Conservation (phyloP, 1,140 invertebrate species). For the Lordiphosa collinella region DNA sequence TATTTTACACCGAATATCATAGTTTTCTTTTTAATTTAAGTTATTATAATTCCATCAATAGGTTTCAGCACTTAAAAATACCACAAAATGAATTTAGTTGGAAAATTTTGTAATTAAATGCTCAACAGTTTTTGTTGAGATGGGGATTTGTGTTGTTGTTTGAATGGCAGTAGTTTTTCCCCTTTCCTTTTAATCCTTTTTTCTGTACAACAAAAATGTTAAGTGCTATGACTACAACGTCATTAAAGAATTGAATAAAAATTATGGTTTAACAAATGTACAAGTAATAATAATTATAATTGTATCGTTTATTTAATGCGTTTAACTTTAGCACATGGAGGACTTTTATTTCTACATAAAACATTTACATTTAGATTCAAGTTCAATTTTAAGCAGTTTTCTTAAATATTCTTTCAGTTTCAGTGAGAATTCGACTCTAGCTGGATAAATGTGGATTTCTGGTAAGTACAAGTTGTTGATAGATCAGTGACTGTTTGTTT, state of each 20-base stretch:
- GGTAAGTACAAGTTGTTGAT: too few species aligned
- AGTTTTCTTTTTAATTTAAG: constrained; percentile 45
- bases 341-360: constrained; percentile 74
- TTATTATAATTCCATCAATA: constrained; percentile 42
- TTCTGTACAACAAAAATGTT: constrained; percentile 18
- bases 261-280: constrained; percentile 64
- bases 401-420: background rate
- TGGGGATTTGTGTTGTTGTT: constrained; percentile 18
- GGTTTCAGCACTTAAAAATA: constrained; percentile 45
- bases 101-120: too few species aligned
- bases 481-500: constrained; percentile 6
- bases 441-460: background rate
- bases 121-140: background rate
- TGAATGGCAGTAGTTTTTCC: constrained; percentile 54
- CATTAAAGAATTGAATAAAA: constrained; percentile 69
- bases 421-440: constrained; percentile 4
- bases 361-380: constrained; percentile 42
- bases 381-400: constrained; percentile 10
- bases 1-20: constrained; percentile 59
- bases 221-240: constrained; percentile 73
- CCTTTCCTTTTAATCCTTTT: too few species aligned
- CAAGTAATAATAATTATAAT: constrained; percentile 44
- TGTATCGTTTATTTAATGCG: constrained; percentile 45
- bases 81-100: constrained; percentile 25
- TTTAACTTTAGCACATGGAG: constrained; percentile 78